A percentile compares a stretch with the other conserved stretches of the same genome.
Conservation (phyloP, 2,797 vertebrate species). For the Dermochelys coriacea region DNA sequence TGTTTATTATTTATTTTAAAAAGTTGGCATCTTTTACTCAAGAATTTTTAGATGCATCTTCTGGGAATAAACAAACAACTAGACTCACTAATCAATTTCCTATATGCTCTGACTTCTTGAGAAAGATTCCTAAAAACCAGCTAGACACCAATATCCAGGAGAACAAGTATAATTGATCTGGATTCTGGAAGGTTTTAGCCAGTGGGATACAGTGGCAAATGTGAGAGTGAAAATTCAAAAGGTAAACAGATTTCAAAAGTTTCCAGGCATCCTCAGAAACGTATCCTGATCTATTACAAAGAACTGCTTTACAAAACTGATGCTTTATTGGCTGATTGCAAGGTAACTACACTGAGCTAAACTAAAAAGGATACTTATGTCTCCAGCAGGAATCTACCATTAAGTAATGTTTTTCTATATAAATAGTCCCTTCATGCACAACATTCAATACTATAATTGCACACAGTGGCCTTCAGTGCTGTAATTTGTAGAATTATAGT, state of each 20-base stretch:
- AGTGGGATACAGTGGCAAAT: background rate
- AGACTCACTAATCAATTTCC: conserved; percentile 8
- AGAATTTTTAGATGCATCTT: background rate
- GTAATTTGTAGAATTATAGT: conserved; percentile 62
- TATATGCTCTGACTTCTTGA: conserved; percentile 15
- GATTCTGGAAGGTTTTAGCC: conserved; percentile 1
- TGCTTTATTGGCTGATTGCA: conserved; percentile 6
- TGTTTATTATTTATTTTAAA: background rate
- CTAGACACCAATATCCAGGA: background rate
- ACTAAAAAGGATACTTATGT: conserved; percentile 56
- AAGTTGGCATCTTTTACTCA: background rate
- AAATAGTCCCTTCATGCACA: conserved; percentile 43
- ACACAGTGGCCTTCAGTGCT: conserved; percentile 45
- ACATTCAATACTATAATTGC: conserved; percentile 36
- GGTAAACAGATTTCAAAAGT: background rate
- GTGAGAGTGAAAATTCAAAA: background rate
- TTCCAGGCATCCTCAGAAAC: conserved; percentile 17
- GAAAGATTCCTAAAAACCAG: background rate
- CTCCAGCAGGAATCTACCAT: conserved; percentile 36
- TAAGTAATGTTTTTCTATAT: conserved; percentile 40
- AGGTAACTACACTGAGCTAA: conserved; percentile 42
- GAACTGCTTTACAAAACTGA: conserved; percentile 26
- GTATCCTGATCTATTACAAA: background rate
- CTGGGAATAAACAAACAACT: background rate
- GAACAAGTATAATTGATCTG: background rate